Base-by-base conservation (phyloP, 1,140 invertebrate species). In the Amyelois transitella region DNA sequence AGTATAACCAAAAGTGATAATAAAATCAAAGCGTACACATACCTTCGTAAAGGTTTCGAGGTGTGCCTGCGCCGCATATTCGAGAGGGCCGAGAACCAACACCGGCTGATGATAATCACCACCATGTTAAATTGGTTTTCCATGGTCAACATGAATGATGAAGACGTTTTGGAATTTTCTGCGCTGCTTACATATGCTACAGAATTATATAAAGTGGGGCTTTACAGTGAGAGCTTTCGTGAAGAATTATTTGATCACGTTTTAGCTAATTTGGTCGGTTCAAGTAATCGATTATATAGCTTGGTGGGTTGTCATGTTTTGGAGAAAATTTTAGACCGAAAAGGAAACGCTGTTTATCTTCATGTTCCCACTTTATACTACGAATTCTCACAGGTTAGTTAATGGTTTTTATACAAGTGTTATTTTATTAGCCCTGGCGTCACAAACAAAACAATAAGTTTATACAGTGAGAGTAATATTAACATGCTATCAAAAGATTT, bases 281-380 rank as follows among this genome's bases (percentile, higher is more conserved):
- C 77, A 4, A 28, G 45, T 4, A 88, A 86, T 56, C 58, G 72
- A 49, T 60, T 89, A 12, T 75, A 88, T 10, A 91, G 82, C 55
- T 65, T 91, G 0, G 62, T 91, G 7, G 91, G 91, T 5, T 89
- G 89, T 56, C 72, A 90, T 17, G 80, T 92, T 2, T 58, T 91
- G 2, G 88, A 91, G 19, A 78, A 87, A 64, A 72, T 92, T 43
- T 71, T 92, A 1, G 91, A 92, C 61, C 72, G 91, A 51, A 77
- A 86, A 10, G 58, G 77, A 0, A 92, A 92, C 57, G 75, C 66
- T 19, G 19, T 64, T 12, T 65, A 84, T 50, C 89, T 92, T 47
- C 67, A 86, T 24, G 83, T 83, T 0, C 90, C 91, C 0, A 83
- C 76, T 53, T 86, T 91, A 56, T 92, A 90, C 53, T 89, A 90